Conservation (phyloP, 2,888 invertebrate genomes). For the Girardia tigrina region DNA sequence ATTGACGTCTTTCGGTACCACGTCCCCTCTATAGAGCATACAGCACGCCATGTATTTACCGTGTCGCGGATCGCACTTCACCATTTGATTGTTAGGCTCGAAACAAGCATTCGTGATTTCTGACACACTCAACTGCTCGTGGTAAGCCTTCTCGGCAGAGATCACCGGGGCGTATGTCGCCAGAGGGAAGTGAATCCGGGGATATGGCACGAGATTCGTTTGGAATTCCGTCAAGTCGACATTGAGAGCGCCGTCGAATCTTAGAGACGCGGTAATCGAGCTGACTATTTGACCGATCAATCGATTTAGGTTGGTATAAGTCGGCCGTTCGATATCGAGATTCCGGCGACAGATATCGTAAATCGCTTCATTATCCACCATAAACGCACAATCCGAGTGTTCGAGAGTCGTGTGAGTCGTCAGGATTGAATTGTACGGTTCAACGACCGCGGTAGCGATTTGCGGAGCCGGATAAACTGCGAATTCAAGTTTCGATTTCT, state of each 20-base stretch:
- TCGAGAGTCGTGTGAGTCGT: slow-evolving; percentile 27
- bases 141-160: background rate
- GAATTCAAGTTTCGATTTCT: slow-evolving; percentile 31
- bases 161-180: slow-evolving; percentile 27
- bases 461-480: slow-evolving; percentile 32
- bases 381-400: slow-evolving; percentile 33
- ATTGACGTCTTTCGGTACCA: slow-evolving; percentile 24
- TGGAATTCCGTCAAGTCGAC: slow-evolving; percentile 29
- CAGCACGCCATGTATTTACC: slow-evolving; percentile 35
- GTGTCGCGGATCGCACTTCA: slow-evolving; percentile 33
- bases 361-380: slow-evolving; percentile 33
- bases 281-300: slow-evolving; percentile 28
- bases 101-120: background rate
- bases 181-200: slow-evolving; percentile 29
- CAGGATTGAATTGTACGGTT: slow-evolving; percentile 33
- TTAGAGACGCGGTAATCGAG: slow-evolving; percentile 27
- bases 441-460: slow-evolving; percentile 29
- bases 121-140: background rate
- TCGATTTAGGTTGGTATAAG: slow-evolving; percentile 21
- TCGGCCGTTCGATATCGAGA: slow-evolving; percentile 5
- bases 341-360: slow-evolving; percentile 30
- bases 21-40: slow-evolving; percentile 31
- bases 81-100: slow-evolving; percentile 30
- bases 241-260: slow-evolving; percentile 28
- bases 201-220: slow-evolving; percentile 34